These are phyloP conservation scores for Pristiophorus japonicus DNA, from an alignment of 2,113 vertebrate genomes.

Conservation along the genomic window DNA sequence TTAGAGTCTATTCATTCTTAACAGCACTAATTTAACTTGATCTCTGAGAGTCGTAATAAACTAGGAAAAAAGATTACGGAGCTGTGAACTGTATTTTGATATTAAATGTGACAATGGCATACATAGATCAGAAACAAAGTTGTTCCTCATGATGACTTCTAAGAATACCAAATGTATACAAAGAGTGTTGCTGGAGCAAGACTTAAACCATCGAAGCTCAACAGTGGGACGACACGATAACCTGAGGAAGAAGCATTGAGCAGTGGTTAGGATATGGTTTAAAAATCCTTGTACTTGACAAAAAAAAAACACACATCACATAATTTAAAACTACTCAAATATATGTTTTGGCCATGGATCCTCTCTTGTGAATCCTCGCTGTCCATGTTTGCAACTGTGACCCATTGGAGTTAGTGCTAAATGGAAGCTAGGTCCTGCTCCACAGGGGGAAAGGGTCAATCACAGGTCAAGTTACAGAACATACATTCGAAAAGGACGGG, in stretches of 20 bases:
- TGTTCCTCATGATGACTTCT: constrained; percentile 39
- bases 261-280: not conserved
- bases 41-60: not conserved
- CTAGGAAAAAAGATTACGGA: not conserved
- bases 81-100: constrained; percentile 34
- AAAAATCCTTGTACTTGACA: not conserved
- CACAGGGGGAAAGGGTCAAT: not conserved
- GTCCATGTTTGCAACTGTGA: not conserved
- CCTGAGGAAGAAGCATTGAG: constrained; percentile 55
- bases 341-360: not conserved
- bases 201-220: constrained; percentile 54
- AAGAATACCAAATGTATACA: constrained; percentile 55
- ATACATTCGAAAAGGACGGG: not conserved
- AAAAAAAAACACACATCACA: not conserved
- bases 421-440: not conserved
- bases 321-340: not conserved
- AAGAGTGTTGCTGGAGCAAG: constrained; percentile 71
- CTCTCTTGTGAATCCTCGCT: not conserved
- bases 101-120: not conserved
- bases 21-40: not conserved
- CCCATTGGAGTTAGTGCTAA: not conserved
- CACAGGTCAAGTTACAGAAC: not conserved
- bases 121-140: not conserved
- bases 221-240: constrained; percentile 68
- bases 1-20: not conserved